phyloP scores from a whole-genome alignment of 2,113 vertebrate species.

The Danionella cerebrum region DNA sequence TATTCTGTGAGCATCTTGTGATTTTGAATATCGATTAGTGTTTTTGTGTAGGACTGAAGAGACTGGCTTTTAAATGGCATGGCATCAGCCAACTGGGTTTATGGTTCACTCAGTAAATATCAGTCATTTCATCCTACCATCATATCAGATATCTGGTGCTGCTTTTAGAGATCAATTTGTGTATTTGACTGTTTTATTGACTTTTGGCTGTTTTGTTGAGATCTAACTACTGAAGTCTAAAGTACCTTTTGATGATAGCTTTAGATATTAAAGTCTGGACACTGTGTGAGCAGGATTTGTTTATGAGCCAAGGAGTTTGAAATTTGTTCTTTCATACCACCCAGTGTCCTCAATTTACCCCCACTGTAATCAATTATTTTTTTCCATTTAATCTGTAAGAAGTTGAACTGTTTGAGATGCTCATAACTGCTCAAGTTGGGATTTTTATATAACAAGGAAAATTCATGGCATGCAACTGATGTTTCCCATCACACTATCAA shows the following conservation, averaged over 20 bases:
- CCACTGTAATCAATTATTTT: too few species aligned
- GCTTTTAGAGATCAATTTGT: background rate
- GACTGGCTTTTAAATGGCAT: constrained; percentile 23
- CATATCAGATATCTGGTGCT: background rate
- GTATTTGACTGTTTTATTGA: background rate
- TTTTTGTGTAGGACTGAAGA: background rate
- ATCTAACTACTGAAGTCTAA: background rate
- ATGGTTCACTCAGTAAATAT: constrained; percentile 12
- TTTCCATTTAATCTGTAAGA: too few species aligned
- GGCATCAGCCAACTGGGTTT: background rate
- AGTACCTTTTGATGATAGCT: background rate
- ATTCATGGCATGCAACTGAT: too few species aligned
- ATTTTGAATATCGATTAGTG: constrained; percentile 31
- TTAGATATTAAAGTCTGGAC: background rate
- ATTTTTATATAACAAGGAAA: too few species aligned
- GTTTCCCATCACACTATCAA: too few species aligned
- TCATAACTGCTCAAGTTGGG: too few species aligned
- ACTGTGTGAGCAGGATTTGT: background rate
- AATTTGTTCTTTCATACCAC: too few species aligned
- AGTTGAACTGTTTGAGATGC: too few species aligned
- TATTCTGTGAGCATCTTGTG: constrained; percentile 13
- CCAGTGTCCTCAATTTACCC: too few species aligned
- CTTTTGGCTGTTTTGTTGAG: background rate
- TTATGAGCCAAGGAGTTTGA: background rate
- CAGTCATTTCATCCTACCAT: background rate